phyloP scores from a whole-genome alignment of 2,888 invertebrate species.

The Lamproptera curius region DNA sequence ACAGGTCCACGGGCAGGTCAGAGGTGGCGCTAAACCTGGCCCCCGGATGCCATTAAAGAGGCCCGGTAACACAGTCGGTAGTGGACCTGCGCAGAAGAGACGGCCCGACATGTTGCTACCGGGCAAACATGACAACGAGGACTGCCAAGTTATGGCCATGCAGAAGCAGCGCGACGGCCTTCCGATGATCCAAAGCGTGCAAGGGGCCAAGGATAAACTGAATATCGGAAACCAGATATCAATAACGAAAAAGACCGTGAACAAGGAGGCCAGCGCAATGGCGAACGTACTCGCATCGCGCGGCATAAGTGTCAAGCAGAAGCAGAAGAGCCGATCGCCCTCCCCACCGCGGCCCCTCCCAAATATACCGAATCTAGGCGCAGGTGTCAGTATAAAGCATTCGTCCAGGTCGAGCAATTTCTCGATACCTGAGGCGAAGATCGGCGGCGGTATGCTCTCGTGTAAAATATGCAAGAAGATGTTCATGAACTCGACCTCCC shows the following conservation, averaged over 20 bases:
- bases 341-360: constrained; percentile 65
- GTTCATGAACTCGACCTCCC: constrained; percentile 60
- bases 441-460: constrained; percentile 57
- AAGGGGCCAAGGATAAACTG: constrained; percentile 80
- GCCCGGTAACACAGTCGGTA: constrained; percentile 39
- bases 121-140: constrained; percentile 84
- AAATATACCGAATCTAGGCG: constrained; percentile 69
- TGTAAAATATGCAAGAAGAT: constrained; percentile 70
- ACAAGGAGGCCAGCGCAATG: constrained; percentile 85
- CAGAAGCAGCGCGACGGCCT: constrained; percentile 85
- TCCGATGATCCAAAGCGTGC: constrained; percentile 86
- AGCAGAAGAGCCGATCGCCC: constrained; percentile 73
- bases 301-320: constrained; percentile 87
- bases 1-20: constrained; percentile 62
- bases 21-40: constrained; percentile 46
- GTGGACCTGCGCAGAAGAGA: constrained; percentile 57
- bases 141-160: constrained; percentile 86
- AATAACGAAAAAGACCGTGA: constrained; percentile 80
- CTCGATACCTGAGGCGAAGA: constrained; percentile 64
- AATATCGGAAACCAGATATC: constrained; percentile 87
- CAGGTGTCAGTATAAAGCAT: constrained; percentile 73
- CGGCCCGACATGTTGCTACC: constrained; percentile 82
- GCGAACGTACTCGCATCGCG: constrained; percentile 87
- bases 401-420: constrained; percentile 66
- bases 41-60: constrained; percentile 66